Conservation (phyloP, 1,140 invertebrate genomes). For the Brachionus asplanchnoidis region DNA sequence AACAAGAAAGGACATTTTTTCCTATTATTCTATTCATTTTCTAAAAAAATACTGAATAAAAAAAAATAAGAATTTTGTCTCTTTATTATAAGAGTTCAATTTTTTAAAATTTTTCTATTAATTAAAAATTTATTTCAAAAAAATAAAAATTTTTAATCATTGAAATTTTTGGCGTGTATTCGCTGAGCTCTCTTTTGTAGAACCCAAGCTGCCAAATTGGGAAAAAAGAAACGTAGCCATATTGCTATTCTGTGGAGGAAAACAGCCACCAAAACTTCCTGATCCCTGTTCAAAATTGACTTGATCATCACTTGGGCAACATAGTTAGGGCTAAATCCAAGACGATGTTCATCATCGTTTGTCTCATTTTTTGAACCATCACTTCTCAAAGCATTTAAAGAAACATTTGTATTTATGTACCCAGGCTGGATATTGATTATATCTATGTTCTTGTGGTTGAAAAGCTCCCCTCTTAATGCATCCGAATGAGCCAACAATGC, state of each 20-base stretch:
- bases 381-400: slow-evolving; percentile 10
- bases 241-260: slow-evolving; percentile 5
- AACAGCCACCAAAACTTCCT: slow-evolving; percentile 29
- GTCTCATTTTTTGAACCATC: slow-evolving; percentile 39
- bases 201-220: not conserved
- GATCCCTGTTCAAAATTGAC: slow-evolving; percentile 9
- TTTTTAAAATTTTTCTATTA: not conserved
- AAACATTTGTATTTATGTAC: slow-evolving; percentile 37
- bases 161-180: slow-evolving; percentile 23
- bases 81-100: slow-evolving; percentile 26
- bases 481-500: slow-evolving; percentile 17
- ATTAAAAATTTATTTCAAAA: not conserved
- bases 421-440: slow-evolving; percentile 35
- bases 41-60: not conserved
- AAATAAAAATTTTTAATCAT: not conserved
- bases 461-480: slow-evolving; percentile 18
- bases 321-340: slow-evolving; percentile 10
- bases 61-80: not conserved
- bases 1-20: not conserved
- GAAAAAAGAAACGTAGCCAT: slow-evolving; percentile 37
- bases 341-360: slow-evolving; percentile 40
- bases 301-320: slow-evolving; percentile 16
- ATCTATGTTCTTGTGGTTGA: not conserved
- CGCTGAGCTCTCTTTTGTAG: not conserved
- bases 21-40: slow-evolving; percentile 5